Evolutionary conservation across 2,888 invertebrate species (phyloP).

Genomic region (Drosophila birchii): DNA sequence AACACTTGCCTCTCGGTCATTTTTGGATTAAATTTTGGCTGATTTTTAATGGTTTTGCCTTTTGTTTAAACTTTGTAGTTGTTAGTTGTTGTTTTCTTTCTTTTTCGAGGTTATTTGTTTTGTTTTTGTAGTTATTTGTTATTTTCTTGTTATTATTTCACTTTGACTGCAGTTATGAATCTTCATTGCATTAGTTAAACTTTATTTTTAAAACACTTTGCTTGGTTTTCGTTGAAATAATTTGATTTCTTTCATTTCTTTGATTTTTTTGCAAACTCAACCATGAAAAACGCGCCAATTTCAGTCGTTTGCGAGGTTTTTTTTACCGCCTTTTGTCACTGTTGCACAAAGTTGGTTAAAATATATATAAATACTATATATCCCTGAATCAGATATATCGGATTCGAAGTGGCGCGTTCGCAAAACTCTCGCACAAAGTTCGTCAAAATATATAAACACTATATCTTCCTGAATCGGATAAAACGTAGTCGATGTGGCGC

Average conservation of each 20-base stretch:
- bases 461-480: no score
- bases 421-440: background rate
- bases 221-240: background rate
- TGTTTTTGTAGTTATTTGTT: background rate
- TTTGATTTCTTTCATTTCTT: background rate
- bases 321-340: background rate
- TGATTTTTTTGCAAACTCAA: background rate
- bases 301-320: constrained; percentile 25
- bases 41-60: background rate
- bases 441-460: background rate
- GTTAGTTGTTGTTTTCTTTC: background rate
- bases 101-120: background rate
- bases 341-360: background rate
- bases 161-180: no score
- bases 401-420: background rate
- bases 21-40: constrained; percentile 13
- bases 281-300: constrained; percentile 69
- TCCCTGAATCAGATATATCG: constrained; percentile 1
- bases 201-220: background rate
- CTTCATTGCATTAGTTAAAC: background rate
- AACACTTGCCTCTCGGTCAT: constrained; percentile 16
- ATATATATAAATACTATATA: constrained; percentile 12
- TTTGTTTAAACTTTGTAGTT: background rate
- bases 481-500: background rate
- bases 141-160: background rate